Conservation (phyloP, 2,888 invertebrate genomes). For the Euplexia lucipara region DNA sequence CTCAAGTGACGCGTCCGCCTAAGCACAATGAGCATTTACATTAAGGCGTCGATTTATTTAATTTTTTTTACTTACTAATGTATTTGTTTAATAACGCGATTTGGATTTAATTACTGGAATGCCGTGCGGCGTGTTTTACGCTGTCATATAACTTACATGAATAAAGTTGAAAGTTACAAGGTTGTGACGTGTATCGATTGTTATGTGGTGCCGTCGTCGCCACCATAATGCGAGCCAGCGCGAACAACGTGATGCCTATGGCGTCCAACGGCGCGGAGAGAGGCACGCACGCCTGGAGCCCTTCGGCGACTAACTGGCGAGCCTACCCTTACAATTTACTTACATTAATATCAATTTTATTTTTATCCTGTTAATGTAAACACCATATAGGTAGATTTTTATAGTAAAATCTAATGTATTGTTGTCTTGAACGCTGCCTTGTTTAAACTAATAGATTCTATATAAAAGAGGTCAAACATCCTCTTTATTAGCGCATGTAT, state of each 20-base stretch:
- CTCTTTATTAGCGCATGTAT: neutral
- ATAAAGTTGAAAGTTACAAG: conserved; percentile 62
- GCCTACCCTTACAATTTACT: conserved; percentile 65
- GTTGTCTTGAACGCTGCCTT: neutral
- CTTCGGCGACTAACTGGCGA: conserved; percentile 74
- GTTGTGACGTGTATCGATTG: conserved; percentile 78
- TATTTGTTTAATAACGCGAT: conserved; percentile 1
- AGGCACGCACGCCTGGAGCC: conserved; percentile 75
- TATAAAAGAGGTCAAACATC: neutral
- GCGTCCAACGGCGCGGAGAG: conserved; percentile 80
- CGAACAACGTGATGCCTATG: conserved; percentile 76
- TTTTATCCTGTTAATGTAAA: conserved; percentile 54
- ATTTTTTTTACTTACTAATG: conserved; percentile 1
- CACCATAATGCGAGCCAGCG: conserved; percentile 73
- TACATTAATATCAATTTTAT: conserved; percentile 66
- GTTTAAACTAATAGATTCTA: conserved; percentile 2
- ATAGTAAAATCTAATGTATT: conserved; percentile 1
- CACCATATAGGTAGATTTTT: conserved; percentile 21
- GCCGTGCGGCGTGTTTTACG: conserved; percentile 21
- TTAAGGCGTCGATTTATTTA: conserved; percentile 3
- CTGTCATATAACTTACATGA: conserved; percentile 49
- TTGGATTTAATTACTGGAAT: conserved; percentile 40
- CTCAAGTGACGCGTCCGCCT: too few relatives aligned
- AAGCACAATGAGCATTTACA: neutral
- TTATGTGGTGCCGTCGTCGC: conserved; percentile 77